Percentiles rank a stretch among this genome's conserved stretches.
These are phyloP conservation scores for Onychostoma macrolepis DNA, from an alignment of 2,113 vertebrate genomes.

Conservation along the genomic window DNA sequence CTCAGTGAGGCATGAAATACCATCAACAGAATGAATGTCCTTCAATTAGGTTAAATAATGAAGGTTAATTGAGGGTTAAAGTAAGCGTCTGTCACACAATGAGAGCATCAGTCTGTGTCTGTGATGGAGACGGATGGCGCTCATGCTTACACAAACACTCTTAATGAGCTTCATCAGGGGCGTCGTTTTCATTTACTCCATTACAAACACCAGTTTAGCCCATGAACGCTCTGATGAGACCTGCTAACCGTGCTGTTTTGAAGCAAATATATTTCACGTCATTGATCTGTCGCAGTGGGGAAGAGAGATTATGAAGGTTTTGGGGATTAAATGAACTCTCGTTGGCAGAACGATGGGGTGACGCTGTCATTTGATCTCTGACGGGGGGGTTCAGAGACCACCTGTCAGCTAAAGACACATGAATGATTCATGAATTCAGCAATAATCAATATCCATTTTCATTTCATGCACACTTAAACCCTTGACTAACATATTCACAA, in stretches of 20 bases:
- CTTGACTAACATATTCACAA: background rate
- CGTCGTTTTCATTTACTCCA: background rate
- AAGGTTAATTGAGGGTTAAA: background rate
- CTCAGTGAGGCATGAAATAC: background rate
- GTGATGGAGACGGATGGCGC: background rate
- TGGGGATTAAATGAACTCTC: background rate
- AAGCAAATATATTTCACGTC: background rate
- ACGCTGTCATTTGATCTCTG: background rate
- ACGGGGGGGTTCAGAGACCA: slow-evolving; percentile 6
- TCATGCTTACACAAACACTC: background rate
- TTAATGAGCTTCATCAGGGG: background rate
- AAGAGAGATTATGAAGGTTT: background rate
- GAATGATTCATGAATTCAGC: slow-evolving; percentile 14
- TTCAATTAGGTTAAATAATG: background rate
- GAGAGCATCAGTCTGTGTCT: background rate
- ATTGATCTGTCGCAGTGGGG: background rate
- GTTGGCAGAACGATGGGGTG: background rate
- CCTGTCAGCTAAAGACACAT: background rate
- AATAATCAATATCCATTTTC: slow-evolving; percentile 5
- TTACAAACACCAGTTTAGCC: background rate
- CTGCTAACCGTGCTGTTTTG: background rate
- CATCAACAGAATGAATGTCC: background rate
- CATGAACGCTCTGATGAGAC: background rate
- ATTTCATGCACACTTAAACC: background rate
- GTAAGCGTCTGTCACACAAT: background rate